Percentiles rank a stretch among this genome's conserved stretches.
These are phyloP conservation scores for Zosterops japonicus DNA, from an alignment of 2,113 vertebrate species.

Conservation along the genomic window DNA sequence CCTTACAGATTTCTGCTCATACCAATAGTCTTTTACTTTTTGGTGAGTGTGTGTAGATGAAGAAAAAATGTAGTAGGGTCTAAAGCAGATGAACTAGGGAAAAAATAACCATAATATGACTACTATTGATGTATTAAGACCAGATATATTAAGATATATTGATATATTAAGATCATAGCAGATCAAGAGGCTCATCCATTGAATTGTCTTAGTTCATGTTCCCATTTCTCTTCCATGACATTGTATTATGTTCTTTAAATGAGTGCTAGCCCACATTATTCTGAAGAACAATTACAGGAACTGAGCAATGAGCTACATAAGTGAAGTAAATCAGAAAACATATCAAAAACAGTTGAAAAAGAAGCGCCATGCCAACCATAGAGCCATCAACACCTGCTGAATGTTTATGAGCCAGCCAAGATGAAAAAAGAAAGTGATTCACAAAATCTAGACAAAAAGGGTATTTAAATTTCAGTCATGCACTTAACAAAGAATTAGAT, in stretches of 20 bases:
- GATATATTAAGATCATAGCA: background rate
- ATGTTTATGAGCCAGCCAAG: background rate
- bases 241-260: background rate
- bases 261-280: background rate
- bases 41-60: background rate
- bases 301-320: background rate
- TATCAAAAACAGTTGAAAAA: background rate
- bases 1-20: background rate
- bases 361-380: background rate
- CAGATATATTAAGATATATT: too few species aligned
- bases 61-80: background rate
- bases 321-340: background rate
- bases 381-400: background rate
- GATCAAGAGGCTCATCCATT: background rate
- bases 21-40: background rate
- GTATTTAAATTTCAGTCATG: background rate
- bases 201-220: background rate
- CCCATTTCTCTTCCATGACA: background rate
- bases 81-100: background rate
- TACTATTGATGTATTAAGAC: background rate
- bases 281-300: background rate
- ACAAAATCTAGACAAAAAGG: constrained; percentile 2
- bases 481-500: background rate
- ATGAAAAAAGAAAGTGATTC: background rate
- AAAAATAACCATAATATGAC: background rate